Percentiles rank a stretch among this genome's conserved stretches.
Conservation (phyloP, 1,140 invertebrate species). For the Anagrus nilaparvatae region DNA sequence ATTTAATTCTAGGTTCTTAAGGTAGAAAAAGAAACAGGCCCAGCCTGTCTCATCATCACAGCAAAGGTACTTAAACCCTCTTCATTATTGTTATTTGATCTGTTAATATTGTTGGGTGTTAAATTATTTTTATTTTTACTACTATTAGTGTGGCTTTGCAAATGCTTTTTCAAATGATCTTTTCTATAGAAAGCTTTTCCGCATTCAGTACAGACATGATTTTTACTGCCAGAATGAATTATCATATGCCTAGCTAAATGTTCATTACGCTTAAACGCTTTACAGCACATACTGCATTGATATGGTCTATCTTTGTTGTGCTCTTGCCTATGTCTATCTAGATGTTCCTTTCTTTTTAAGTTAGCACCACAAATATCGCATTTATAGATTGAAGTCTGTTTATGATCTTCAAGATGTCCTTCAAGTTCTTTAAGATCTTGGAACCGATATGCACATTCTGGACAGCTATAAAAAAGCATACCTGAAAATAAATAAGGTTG, state of each 20-base stretch:
- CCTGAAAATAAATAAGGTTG: constrained; percentile 25
- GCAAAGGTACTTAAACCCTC: constrained; percentile 32
- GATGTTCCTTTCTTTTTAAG: constrained; percentile 43
- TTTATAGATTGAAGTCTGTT: constrained; percentile 37
- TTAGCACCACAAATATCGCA: constrained; percentile 47
- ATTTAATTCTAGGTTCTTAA: constrained; percentile 29
- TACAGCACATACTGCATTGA: constrained; percentile 44
- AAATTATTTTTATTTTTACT: constrained; percentile 22
- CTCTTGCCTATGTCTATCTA: constrained; percentile 43
- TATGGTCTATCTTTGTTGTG: constrained; percentile 46
- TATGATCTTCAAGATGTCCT: constrained; percentile 37
- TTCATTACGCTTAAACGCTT: constrained; percentile 47
- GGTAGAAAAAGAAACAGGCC: constrained; percentile 36
- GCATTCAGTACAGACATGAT: constrained; percentile 48
- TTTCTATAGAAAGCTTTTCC: constrained; percentile 51
- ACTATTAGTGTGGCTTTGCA: constrained; percentile 41
- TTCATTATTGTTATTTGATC: constrained; percentile 23
- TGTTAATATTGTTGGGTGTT: neutral
- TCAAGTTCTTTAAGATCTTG: constrained; percentile 35
- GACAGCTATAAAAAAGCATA: constrained; percentile 36
- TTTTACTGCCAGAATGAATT: constrained; percentile 44
- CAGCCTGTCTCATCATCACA: constrained; percentile 36
- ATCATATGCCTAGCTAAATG: constrained; percentile 46
- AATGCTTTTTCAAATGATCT: constrained; percentile 50
- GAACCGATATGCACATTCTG: constrained; percentile 39